Evolutionary conservation across 2,113 vertebrate species (phyloP), one percentile per base, ranked within the genome.

Genomic region (Zosterops hypoxanthus): DNA sequence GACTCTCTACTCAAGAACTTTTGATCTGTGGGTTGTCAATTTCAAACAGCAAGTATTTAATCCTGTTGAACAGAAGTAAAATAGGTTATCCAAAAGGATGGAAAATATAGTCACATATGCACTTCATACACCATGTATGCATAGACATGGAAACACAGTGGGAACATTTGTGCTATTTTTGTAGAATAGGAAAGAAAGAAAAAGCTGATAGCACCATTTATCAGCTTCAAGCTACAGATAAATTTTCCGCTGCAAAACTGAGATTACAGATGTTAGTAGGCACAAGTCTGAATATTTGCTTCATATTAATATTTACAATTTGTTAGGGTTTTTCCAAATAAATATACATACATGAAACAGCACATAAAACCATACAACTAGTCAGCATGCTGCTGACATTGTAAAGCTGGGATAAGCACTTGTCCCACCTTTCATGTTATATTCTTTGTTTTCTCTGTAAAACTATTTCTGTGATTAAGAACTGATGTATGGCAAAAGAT

Each of bases 141-240:
- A 10, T 14, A 50, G 69, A 22, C 19, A 6, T 55, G 64, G 59
- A 77, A 34, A 77, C 63, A 44, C 11, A 4, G 0, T 59, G 68
- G n/a, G 42, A 29, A 70, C 26, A 33, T 29, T 63, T 73, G 60
- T 56, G 60, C 88, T 96, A 61, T 95, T 93, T 94, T 61, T 14
- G 72, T 88, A 88, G 72, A 90, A 73, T 13, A 86, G 88, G 86
- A 96, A 94, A 86, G 53, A 36, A 88, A 82, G 31, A 88, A 86
- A 73, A 63, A 76, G 34, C 31, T 88, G 73, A 49, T 95, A 76
- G 79, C 6, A 9, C 13, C 9, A 9, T 91, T 77, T 92, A 71
- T 76, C 69, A 79, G 52, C 65, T 84, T 31, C 22, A n/a, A 83
- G 64, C 68, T 75, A 34, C 59, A 59, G 57, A 41, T 64, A 68